These are phyloP conservation scores for Paratrypauchen microcephalus DNA, from an alignment of 2,797 vertebrate species.

Conservation along the genomic window DNA sequence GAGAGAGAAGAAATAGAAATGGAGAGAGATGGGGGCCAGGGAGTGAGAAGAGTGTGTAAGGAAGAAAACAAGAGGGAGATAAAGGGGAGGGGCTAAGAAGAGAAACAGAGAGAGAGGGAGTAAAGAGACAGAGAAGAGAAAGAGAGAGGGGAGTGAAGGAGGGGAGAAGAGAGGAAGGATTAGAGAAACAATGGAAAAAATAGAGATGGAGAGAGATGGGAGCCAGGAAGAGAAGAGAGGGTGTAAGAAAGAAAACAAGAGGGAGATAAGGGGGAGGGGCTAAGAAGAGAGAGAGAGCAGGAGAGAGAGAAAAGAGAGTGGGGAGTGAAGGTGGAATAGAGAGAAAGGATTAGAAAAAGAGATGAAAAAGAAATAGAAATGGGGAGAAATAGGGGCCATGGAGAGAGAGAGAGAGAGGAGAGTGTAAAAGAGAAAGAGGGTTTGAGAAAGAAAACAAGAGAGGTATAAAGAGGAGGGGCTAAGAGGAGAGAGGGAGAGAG, in stretches of 20 bases:
- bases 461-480: too few species aligned
- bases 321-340: constrained; percentile 6
- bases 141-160: neutral
- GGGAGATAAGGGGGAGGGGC: neutral
- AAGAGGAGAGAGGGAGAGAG: too few species aligned
- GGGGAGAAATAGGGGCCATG: neutral
- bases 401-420: too few species aligned
- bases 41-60: constrained; percentile 9
- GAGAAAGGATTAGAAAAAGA: constrained; percentile 19
- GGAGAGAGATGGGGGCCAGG: constrained; percentile 29
- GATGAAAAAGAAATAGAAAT: neutral
- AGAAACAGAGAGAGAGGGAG: constrained; percentile 15
- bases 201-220: constrained; percentile 16
- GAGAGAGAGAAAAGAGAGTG: too few species aligned
- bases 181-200: neutral
- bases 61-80: constrained; percentile 6
- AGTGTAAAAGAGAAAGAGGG: neutral
- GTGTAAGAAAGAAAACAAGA: neutral
- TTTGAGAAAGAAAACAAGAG: neutral
- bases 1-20: neutral
- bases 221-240: constrained; percentile 32
- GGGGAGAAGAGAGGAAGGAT: too few species aligned
- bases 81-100: constrained; percentile 12
- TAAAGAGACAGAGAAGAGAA: too few species aligned
- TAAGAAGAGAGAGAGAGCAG: too few species aligned